Conservation (phyloP, 2,113 vertebrate genomes). For the Alligator mississippiensis region DNA sequence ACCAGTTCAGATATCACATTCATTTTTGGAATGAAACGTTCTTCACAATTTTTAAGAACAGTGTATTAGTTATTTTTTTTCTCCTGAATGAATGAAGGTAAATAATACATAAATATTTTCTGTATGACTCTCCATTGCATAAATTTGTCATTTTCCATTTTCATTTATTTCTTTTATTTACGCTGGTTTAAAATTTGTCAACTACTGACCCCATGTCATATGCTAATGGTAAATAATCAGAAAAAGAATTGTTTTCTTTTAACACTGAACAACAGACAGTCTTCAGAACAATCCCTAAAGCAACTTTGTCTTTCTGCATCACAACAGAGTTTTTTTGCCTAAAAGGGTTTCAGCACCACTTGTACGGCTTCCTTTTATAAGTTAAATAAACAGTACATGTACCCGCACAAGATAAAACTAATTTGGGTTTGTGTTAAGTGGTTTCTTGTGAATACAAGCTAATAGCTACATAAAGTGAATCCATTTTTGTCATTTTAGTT, state of each 20-base stretch:
- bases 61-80: rapidly evolving
- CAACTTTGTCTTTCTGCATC: neutral
- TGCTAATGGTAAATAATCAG: neutral
- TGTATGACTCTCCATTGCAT: neutral
- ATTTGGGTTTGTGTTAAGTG: neutral
- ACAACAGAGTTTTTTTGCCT: neutral
- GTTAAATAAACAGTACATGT: rapidly evolving
- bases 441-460: neutral
- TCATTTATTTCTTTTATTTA: constrained; percentile 11
- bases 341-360: neutral
- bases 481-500: neutral
- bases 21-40: neutral
- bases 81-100: neutral
- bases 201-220: neutral
- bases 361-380: neutral
- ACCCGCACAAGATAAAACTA: neutral
- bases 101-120: neutral
- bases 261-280: rapidly evolving
- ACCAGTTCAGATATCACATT: rapidly evolving
- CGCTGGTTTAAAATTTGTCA: neutral
- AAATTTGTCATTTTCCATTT: neutral
- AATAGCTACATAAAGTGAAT: neutral
- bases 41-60: neutral
- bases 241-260: neutral
- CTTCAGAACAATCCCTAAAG: neutral